Conservation (phyloP, 2,888 invertebrate genomes). For the Andrena flavipes region DNA sequence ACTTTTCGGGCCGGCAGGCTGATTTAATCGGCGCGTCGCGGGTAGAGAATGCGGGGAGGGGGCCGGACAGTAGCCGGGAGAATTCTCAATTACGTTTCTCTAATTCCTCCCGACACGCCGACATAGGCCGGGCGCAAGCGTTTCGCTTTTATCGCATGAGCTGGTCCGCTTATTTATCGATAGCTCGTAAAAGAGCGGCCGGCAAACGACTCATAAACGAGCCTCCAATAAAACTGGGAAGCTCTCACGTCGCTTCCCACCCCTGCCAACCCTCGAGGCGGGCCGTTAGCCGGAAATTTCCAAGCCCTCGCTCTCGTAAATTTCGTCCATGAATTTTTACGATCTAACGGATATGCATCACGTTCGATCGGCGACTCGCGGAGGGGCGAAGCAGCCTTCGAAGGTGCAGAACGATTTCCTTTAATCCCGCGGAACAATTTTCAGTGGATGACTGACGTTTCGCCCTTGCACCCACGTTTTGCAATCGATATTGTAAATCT, state of each 20-base stretch:
- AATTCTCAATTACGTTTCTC: slow-evolving; percentile 58
- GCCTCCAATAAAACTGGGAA: slow-evolving; percentile 68
- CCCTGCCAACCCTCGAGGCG: slow-evolving; percentile 31
- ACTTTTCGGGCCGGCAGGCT: slow-evolving; percentile 16
- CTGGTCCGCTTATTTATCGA: slow-evolving; percentile 69
- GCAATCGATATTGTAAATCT: slow-evolving; percentile 3
- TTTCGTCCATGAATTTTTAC: slow-evolving; percentile 74
- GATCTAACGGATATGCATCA: slow-evolving; percentile 49
- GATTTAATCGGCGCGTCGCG: slow-evolving; percentile 42
- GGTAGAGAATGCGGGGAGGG: neutral
- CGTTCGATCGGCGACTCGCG: slow-evolving; percentile 49
- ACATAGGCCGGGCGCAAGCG: slow-evolving; percentile 16
- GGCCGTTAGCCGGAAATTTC: slow-evolving; percentile 72
- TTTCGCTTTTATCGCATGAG: slow-evolving; percentile 57
- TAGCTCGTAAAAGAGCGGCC: slow-evolving; percentile 69
- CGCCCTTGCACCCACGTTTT: too few relatives aligned
- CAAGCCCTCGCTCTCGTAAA: slow-evolving; percentile 67
- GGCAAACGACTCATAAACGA: slow-evolving; percentile 70
- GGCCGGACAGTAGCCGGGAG: neutral
- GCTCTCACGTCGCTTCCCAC: slow-evolving; percentile 19
- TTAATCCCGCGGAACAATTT: neutral
- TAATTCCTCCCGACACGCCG: slow-evolving; percentile 46
- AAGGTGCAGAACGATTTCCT: neutral
- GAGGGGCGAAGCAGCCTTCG: neutral
- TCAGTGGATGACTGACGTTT: neutral